Percentiles rank a stretch among this genome's conserved stretches.
These are phyloP conservation scores for Cetoscarus ocellatus DNA, from an alignment of 2,797 vertebrate genomes.

Conservation along the genomic window DNA sequence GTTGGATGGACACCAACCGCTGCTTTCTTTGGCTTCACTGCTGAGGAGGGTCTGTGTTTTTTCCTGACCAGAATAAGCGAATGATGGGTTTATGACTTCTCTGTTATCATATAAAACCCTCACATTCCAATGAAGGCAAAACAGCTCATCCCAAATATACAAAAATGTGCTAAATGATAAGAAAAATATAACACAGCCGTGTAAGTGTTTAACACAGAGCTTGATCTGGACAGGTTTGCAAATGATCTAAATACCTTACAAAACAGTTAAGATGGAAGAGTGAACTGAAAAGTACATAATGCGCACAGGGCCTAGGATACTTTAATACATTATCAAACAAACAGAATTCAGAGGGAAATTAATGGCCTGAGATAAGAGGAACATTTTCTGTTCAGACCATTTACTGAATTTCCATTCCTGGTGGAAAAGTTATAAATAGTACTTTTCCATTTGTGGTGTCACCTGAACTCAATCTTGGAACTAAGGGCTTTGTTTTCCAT, in stretches of 20 bases:
- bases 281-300: no score
- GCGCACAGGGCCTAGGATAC: no score
- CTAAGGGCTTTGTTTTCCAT: no score
- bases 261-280: neutral
- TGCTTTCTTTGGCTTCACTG: conserved; percentile 60
- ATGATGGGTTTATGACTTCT: conserved; percentile 62
- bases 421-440: no score
- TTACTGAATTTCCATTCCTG: no score
- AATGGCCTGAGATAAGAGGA: no score
- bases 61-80: conserved; percentile 45
- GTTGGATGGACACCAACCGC: conserved; percentile 32
- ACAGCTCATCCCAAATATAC: conserved; percentile 25
- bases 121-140: conserved; percentile 54
- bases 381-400: no score
- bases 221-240: no score
- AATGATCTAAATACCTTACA: neutral
- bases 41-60: conserved; percentile 55
- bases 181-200: neutral
- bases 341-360: no score
- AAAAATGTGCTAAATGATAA: neutral
- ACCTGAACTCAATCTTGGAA: no score
- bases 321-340: no score
- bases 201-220: neutral
- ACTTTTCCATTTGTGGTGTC: no score
- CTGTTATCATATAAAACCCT: conserved; percentile 38